Evolutionary conservation across 30 jellyfish, hydroid and myxozoan genomes (phyloP).

Genomic region (Haliclystus octoradiatus): DNA sequence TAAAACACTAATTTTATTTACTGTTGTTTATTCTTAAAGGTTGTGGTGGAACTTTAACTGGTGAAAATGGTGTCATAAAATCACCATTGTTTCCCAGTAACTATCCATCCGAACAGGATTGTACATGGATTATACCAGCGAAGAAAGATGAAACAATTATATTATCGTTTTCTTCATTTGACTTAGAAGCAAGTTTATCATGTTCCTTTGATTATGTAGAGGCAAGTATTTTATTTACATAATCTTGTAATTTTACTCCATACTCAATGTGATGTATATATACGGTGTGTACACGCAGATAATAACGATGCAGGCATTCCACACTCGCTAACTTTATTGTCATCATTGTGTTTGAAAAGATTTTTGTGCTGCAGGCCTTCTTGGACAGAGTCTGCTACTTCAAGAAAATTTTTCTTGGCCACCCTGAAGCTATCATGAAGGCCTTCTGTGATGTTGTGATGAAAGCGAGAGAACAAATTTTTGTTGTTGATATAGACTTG

Average conservation of each 20-base stretch:
- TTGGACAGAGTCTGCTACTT: too few species aligned
- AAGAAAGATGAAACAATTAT: conserved; percentile 13
- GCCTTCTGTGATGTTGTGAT: too few species aligned
- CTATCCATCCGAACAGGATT: conserved; percentile 19
- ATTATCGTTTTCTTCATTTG: conserved; percentile 18
- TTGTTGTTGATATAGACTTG: too few species aligned
- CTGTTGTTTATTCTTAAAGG: conserved; percentile 14
- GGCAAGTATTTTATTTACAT: not conserved
- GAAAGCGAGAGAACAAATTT: too few species aligned
- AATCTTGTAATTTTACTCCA: not conserved
- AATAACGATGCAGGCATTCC: too few species aligned
- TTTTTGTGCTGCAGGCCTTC: not conserved
- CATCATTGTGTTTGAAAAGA: too few species aligned
- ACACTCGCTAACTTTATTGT: too few species aligned
- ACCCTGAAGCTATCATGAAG: too few species aligned
- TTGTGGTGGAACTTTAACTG: conserved; percentile 38
- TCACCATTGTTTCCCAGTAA: conserved; percentile 43
- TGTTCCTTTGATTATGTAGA: conserved; percentile 63
- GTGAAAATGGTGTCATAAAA: conserved; percentile 13
- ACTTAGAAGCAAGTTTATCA: conserved; percentile 31
- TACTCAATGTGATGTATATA: too few species aligned
- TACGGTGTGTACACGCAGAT: too few species aligned
- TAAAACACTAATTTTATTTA: too few species aligned
- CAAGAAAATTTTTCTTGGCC: too few species aligned
- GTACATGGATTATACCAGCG: conserved; percentile 46